A percentile compares a stretch with the other conserved stretches of the same genome.
Evolutionary conservation across 2,113 vertebrate genomes (phyloP).

Genomic region (Aegithalos caudatus): DNA sequence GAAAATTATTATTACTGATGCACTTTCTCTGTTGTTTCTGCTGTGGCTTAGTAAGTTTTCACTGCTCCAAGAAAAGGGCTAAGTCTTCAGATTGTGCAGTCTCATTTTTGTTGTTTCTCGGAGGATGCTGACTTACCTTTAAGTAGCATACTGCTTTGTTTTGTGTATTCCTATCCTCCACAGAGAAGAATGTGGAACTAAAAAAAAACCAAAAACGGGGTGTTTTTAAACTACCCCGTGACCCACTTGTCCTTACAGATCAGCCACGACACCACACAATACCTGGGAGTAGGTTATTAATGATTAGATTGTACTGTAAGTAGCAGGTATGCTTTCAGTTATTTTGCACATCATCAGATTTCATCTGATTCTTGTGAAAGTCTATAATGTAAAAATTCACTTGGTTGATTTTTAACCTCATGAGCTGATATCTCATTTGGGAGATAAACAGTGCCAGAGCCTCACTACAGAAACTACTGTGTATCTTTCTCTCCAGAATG

Average conservation of each 20-base stretch:
- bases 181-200: neutral
- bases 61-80: neutral
- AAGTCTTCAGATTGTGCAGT: neutral
- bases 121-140: neutral
- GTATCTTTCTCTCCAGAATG: neutral
- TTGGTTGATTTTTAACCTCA: slow-evolving; percentile 3
- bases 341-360: neutral
- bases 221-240: neutral
- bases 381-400: slow-evolving; percentile 18
- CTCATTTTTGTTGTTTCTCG: neutral
- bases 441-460: neutral
- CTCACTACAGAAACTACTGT: neutral
- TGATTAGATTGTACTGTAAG: neutral
- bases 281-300: neutral
- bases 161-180: neutral
- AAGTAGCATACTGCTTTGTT: neutral
- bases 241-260: neutral
- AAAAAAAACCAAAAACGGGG: too few relatives aligned
- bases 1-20: neutral
- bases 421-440: neutral
- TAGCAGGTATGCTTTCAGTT: neutral
- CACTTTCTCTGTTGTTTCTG: neutral
- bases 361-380: slow-evolving; percentile 7
- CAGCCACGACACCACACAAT: neutral
- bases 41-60: neutral